phyloP scores from a whole-genome alignment of 2,113 vertebrate genomes.

The Agelaius tricolor region DNA sequence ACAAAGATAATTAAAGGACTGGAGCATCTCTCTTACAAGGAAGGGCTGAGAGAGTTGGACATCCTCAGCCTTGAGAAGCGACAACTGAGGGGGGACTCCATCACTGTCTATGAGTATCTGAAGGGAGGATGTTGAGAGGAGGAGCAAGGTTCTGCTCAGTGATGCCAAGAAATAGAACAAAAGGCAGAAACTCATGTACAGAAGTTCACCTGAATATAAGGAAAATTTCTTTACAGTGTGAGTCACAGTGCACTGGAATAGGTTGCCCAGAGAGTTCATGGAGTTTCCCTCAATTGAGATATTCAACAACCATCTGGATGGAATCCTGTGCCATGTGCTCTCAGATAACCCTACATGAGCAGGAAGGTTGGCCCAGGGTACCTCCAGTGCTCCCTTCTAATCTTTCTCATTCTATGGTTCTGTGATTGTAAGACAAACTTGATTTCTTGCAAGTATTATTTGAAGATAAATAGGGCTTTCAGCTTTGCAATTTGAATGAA shows the following conservation, averaged over 20 bases:
- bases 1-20: neutral
- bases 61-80: neutral
- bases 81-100: neutral
- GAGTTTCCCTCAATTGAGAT: neutral
- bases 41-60: neutral
- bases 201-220: neutral
- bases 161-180: neutral
- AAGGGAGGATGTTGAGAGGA: neutral
- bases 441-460: neutral
- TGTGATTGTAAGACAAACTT: neutral
- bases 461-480: neutral
- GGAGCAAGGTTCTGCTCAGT: neutral
- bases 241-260: neutral
- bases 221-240: neutral
- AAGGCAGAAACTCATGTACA: neutral
- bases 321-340: neutral
- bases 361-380: neutral
- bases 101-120: neutral
- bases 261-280: neutral
- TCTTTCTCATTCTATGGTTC: neutral
- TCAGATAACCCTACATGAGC: neutral
- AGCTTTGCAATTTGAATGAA: neutral
- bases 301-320: neutral
- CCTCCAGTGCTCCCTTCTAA: neutral
- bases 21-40: neutral